These are phyloP conservation scores for Burhinus bistriatus DNA, from an alignment of 2,113 vertebrate genomes.

Conservation along the genomic window DNA sequence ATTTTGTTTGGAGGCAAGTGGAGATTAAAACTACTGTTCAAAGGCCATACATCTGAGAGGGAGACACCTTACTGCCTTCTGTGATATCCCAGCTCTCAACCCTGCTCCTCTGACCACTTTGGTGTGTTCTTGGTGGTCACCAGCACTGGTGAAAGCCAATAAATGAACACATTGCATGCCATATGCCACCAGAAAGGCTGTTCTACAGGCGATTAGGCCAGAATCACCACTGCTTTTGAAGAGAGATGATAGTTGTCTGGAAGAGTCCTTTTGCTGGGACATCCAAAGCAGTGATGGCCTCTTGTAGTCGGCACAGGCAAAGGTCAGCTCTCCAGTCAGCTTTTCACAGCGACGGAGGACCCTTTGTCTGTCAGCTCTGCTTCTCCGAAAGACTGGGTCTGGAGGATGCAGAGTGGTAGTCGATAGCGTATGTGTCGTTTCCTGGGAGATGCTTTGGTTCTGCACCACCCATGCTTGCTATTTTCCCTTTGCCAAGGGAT, in stretches of 20 bases:
- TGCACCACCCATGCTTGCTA: background rate
- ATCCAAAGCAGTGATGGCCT: background rate
- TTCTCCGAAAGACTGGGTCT: background rate
- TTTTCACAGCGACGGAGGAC: background rate
- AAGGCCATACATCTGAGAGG: background rate
- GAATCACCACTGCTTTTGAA: background rate
- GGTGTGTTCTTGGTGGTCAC: background rate
- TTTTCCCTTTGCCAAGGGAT: background rate
- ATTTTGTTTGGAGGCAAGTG: background rate
- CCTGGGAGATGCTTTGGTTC: background rate
- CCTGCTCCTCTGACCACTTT: background rate
- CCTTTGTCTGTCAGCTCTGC: background rate
- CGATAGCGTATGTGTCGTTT: background rate
- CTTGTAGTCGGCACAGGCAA: background rate
- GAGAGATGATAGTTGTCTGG: background rate
- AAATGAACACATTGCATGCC: rapidly evolving
- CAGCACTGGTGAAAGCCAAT: background rate
- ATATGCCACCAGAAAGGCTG: background rate
- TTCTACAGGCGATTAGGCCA: background rate
- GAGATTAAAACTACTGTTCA: background rate
- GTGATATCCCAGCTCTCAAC: background rate
- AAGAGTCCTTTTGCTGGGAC: background rate
- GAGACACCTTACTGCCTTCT: background rate
- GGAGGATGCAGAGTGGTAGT: background rate
- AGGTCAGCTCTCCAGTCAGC: background rate